phyloP scores from a whole-genome alignment of 2,888 invertebrate genomes.

The Serripes groenlandicus region DNA sequence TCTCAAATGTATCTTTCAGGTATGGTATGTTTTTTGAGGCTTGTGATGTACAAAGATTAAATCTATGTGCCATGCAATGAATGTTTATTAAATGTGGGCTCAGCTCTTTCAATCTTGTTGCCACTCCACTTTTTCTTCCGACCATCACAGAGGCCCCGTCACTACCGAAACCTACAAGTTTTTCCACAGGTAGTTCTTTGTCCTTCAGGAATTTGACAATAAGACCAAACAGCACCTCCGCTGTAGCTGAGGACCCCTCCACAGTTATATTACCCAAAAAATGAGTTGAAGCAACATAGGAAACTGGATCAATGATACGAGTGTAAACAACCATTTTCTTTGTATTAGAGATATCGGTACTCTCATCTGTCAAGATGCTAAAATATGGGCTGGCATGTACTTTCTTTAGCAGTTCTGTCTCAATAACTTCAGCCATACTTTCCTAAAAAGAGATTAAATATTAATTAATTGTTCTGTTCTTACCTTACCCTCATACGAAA shows the following conservation, averaged over 20 bases:
- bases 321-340: constrained; percentile 11
- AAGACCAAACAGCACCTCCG: constrained; percentile 11
- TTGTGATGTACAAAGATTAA: constrained; percentile 20
- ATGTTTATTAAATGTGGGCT: constrained; percentile 15
- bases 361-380: constrained; percentile 10
- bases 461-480: no score
- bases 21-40: constrained; percentile 17
- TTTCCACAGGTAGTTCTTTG: not conserved
- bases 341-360: constrained; percentile 6
- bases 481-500: no score
- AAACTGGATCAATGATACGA: constrained; percentile 2
- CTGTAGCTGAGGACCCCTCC: constrained; percentile 8
- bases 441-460: constrained; percentile 14
- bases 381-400: constrained; percentile 10
- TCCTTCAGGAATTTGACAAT: not conserved
- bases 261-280: constrained; percentile 29
- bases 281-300: constrained; percentile 8
- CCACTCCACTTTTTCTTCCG: constrained; percentile 3
- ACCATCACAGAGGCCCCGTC: constrained; percentile 26
- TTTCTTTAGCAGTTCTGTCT: constrained; percentile 7
- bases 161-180: constrained; percentile 10
- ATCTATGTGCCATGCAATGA: constrained; percentile 33
- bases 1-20: constrained; percentile 19
- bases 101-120: constrained; percentile 6
- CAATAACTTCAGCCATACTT: constrained; percentile 19